Base-by-base conservation (phyloP, 2,797 vertebrate species). In the Coilia nasus region DNA sequence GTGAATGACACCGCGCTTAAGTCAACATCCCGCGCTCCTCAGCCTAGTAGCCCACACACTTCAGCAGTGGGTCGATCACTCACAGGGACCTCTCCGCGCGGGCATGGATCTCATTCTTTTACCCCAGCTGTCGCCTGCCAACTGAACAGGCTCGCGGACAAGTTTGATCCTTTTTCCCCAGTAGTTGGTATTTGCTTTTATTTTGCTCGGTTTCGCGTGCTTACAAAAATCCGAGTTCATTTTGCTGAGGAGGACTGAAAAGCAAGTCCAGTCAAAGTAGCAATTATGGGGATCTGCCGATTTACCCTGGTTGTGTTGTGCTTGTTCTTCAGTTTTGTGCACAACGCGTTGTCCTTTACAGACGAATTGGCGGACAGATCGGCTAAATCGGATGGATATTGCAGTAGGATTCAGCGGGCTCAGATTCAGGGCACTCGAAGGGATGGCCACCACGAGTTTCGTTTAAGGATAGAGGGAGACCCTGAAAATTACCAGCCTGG, bases 401-500 rank as follows among this genome's bases (percentile, higher is more conserved):
- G 98, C 95, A 97, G 96, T 86, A 95, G 97, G 89, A 97, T 98
- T 91, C 92, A 97, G 86, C 94, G 96, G 93, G 97, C 96, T 47
- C 97, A 97, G 90, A 97, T 95, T 85, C 97, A 97, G 84, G 97
- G 96, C 87, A 94, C 95, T 56, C 93, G 97, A 87, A 96, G 94
- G 90, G 97, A 99, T 90, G 97, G 97, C 81, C 97, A 97, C 90
- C 97, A 96, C 85, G 97, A 98, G 93, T 98, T 99, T 92, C 96
- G 97, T 88, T 96, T 99, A 75, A 93, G 97, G 86, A 93, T 99
- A 89, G 98, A 99, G 89, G 97, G 98, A 19, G 97, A 98, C 89
- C 97, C 97, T 0, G 97, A 98, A 83, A 95, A 93, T 91, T 99
- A 98, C 93, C 96, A 96, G 90, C 97, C 98, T 0, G 97, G 96